Conservation (phyloP, 2,888 invertebrate species). For the Geotrupes spiniger region DNA sequence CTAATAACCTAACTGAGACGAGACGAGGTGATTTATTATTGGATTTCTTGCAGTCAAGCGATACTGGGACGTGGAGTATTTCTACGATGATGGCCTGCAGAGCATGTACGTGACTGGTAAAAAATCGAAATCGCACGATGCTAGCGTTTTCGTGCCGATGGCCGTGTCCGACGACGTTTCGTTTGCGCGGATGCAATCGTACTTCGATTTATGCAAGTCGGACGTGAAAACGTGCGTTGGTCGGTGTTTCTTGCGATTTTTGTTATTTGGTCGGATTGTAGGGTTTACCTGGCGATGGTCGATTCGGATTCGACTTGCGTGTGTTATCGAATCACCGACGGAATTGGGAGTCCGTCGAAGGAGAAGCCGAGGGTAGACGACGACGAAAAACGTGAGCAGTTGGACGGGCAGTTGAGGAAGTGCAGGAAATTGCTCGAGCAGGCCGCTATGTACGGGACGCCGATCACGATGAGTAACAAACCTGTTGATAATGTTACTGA, state of each 20-base stretch:
- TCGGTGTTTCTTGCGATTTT: too few species aligned
- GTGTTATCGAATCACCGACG: constrained; percentile 50
- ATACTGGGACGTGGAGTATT: constrained; percentile 52
- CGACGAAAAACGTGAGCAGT: constrained; percentile 35
- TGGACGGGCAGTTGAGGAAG: constrained; percentile 38
- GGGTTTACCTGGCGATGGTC: constrained; percentile 47
- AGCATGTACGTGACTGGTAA: constrained; percentile 50
- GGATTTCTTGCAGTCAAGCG: constrained; percentile 42
- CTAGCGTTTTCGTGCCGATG: constrained; percentile 50
- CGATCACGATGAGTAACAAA: constrained; percentile 33
- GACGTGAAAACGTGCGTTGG: background rate
- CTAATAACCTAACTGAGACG: constrained; percentile 11
- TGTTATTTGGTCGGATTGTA: too few species aligned
- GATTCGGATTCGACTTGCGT: constrained; percentile 51
- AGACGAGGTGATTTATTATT: constrained; percentile 7
- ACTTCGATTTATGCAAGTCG: background rate
- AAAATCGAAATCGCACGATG: constrained; percentile 39
- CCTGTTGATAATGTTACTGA: background rate
- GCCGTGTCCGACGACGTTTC: constrained; percentile 44
- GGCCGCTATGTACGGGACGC: constrained; percentile 37
- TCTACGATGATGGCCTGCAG: constrained; percentile 45
- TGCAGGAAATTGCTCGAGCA: constrained; percentile 36
- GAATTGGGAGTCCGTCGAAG: constrained; percentile 37
- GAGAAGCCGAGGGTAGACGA: constrained; percentile 33
- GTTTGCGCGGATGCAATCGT: constrained; percentile 42